Conservation (phyloP, 35 echinoderm and acorn worm species). For the Heliocidaris tuberculata region DNA sequence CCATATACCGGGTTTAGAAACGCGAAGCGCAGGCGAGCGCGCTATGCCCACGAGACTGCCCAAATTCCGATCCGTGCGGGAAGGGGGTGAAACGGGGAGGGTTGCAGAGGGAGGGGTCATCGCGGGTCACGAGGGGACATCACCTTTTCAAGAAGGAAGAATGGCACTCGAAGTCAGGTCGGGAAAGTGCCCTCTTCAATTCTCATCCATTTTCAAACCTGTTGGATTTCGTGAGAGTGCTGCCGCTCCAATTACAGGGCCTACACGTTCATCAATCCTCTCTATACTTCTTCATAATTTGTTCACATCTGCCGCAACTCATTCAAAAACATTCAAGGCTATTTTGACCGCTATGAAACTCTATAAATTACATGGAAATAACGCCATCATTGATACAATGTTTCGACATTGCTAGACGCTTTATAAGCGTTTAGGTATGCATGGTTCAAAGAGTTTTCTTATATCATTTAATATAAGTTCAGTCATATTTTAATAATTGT, state of each 20-base stretch:
- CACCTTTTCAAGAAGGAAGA: background rate
- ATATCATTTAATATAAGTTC: background rate
- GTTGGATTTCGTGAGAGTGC: constrained; percentile 2
- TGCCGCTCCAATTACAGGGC: background rate
- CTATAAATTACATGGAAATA: background rate
- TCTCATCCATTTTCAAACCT: constrained; percentile 4
- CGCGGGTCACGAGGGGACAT: background rate
- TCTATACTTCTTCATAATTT: constrained; percentile 19
- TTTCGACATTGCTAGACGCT: background rate
- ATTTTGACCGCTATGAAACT: background rate
- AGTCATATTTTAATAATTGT: background rate
- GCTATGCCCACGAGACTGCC: background rate
- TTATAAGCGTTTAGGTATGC: background rate
- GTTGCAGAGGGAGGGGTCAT: background rate
- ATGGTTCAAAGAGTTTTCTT: background rate
- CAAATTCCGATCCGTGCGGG: background rate
- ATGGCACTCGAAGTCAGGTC: background rate
- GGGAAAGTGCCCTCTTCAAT: background rate
- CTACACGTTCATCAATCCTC: background rate
- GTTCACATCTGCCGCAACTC: background rate
- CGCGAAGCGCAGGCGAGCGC: background rate
- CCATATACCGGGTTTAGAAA: background rate
- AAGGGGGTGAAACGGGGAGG: background rate
- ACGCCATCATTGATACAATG: background rate
- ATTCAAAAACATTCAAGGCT: constrained; percentile 1